A percentile compares a stretch with the other conserved stretches of the same genome.
Evolutionary conservation across 2,797 vertebrate genomes (phyloP).

Genomic region (Holocentrus rufus): DNA sequence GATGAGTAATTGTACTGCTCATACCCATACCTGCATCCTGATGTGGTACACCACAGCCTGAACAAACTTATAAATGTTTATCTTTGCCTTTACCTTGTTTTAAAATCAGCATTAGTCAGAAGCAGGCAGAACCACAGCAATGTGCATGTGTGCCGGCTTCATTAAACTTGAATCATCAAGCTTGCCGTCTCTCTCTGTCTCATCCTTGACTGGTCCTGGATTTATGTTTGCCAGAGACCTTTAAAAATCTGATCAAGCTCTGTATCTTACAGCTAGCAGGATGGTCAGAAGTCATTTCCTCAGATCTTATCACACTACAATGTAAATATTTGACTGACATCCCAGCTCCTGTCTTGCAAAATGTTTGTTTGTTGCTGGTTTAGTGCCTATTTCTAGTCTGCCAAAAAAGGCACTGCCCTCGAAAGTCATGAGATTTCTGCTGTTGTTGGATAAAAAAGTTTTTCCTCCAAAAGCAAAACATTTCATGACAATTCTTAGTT

Average conservation of each 20-base stretch:
- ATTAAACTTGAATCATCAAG: conserved; percentile 32
- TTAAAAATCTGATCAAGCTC: too few relatives aligned
- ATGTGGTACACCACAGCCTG: conserved; percentile 27
- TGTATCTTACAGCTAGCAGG: background rate
- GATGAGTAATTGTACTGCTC: conserved; percentile 10
- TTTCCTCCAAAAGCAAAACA: conserved; percentile 19
- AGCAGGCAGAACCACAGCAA: conserved; percentile 11
- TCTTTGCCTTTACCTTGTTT: conserved; percentile 18
- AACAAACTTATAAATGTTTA: conserved; percentile 30
- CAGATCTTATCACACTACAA: conserved; percentile 36
- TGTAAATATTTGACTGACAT: conserved; percentile 33
- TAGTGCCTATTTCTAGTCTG: background rate
- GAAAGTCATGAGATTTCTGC: conserved; percentile 22
- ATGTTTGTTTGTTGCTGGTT: conserved; percentile 53
- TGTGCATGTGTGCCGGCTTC: background rate
- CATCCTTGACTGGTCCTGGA: too few relatives aligned
- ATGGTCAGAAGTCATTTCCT: conserved; percentile 34
- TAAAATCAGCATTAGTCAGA: conserved; percentile 47
- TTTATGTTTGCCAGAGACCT: too few relatives aligned
- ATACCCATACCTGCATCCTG: conserved; percentile 3
- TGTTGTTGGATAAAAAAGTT: background rate
- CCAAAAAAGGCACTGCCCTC: background rate
- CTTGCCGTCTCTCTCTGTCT: background rate
- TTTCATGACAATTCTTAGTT: conserved; percentile 22
- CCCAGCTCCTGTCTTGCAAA: too few relatives aligned